Base-by-base conservation (phyloP, 2,797 vertebrate species). In the Vespertilio murinus region DNA sequence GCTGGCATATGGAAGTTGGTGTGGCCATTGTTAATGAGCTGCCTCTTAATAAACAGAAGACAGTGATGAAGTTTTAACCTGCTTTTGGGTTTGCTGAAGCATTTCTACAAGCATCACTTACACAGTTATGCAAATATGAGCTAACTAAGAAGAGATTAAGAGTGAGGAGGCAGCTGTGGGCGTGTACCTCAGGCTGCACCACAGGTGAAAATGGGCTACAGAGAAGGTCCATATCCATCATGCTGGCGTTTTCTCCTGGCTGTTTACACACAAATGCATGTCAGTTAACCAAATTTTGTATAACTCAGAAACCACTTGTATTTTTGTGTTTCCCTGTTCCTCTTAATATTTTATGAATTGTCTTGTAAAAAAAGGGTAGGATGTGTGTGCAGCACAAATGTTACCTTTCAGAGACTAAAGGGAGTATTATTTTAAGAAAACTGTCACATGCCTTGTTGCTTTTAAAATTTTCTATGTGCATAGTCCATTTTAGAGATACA, bases 281-380 rank as follows among this genome's bases (percentile, higher is more conserved):
- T 92, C 71, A 75, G 12, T 69, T 67, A 78, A 78, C 69, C 83
- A 73, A 83, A 86, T 61, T 38, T 4, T 59, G 17, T 84, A 4
- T 74, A 65, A 71, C 35, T 42, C 88, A 82, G 45, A 86, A 69
- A 79, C 23, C 35, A 67, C 73, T 16, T 93, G 56, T 85, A 25
- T 90, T 95, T 95, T 87, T 93, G 79, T 78, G 25, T 92, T 73
- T 79, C 49, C 65, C 38, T 86, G 8, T 79, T 88, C 69, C 69
- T 85, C 70, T 83, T 83, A 78, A 77, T 42, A 81, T 80, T 96
- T 94, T 85, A 94, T 75, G 33, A 85, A 88, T 84, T 94, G 70
- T 94, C 71, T 93, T 93, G 40, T 75, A 75, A 77, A 89, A 93
- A 93, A 87, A 82, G 23, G 59, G 9, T 90, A 90, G 56, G 67